Evolutionary conservation across 2,113 vertebrate genomes (phyloP), one percentile per base, ranked within the genome.

Genomic region (Nematolebias whitei): DNA sequence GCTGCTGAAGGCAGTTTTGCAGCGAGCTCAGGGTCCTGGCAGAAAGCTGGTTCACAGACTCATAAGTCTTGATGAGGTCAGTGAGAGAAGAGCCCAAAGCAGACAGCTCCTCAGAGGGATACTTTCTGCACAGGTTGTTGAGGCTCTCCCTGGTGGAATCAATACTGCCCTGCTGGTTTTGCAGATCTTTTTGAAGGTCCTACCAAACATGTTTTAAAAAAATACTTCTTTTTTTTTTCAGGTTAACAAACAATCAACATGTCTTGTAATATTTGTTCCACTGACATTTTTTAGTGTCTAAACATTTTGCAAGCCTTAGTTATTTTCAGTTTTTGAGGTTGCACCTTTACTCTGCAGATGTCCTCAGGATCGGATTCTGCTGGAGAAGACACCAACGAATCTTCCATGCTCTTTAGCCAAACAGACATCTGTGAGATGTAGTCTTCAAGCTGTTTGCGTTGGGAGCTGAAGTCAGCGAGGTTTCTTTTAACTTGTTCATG

Each of bases 181-280:
- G 95, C 60, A 99, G 92, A 51, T 98, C 95, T 83, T 95, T 96
- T 58, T 98, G 96, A 24, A 94, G 92, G 47, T 98, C 95, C 98
- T 99, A 20, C 13, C 74, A 78, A 60, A 59, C 40, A 76, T 16
- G 26, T 67, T 44, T n/a, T n/a, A n/a, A 3, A 67, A 12, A 61
- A 48, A 59, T 3, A 0, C 0, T 15, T 51, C 24, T n/a, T 58
- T 11, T 19, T 67, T 53, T n/a, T n/a, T n/a, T n/a, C n/a, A 29
- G 1, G 4, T 1, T 15, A 35, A 29, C 26, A 29, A 35, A 35
- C 26, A 6, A 49, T 58, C 43, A 38, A 1, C 40, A 2, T 19
- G 5, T 24, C 20, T 12, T 43, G 0, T 8, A 40, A 48, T 0
- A 0, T n/a, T 54, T 62, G 7, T 50, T 54, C 22, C n/a, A 5